These are phyloP conservation scores for Liparis tanakae DNA, from an alignment of 2,797 vertebrate species.

Conservation along the genomic window DNA sequence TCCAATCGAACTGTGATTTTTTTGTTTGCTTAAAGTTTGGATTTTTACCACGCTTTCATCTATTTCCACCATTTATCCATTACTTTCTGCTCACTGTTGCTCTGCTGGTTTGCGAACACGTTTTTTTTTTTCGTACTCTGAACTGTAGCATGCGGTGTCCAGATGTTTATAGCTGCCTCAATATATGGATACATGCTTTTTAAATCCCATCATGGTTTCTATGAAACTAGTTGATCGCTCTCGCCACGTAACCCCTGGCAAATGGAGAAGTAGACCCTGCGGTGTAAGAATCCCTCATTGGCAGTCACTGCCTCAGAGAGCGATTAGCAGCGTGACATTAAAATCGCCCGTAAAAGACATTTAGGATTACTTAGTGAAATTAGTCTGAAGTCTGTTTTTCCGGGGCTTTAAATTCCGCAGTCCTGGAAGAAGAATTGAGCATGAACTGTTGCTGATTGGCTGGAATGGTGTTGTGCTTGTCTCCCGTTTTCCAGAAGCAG, in stretches of 20 bases:
- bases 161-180: not conserved
- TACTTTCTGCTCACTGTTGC: not conserved
- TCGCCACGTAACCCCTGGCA: not conserved
- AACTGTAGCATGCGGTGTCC: not conserved
- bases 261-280: not conserved
- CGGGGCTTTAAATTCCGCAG: too few species aligned
- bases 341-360: conserved; percentile 15
- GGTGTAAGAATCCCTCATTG: conserved; percentile 4
- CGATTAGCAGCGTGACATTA: conserved; percentile 15
- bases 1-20: not conserved
- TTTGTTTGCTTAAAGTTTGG: not conserved
- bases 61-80: not conserved
- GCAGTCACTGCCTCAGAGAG: conserved; percentile 4
- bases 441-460: not conserved
- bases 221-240: not conserved
- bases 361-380: conserved; percentile 12
- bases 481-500: not conserved
- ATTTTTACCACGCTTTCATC: not conserved
- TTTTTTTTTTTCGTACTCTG: not conserved
- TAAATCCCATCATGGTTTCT: not conserved
- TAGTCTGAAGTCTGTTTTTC: not conserved
- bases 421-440: too few species aligned
- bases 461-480: not conserved
- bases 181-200: not conserved
- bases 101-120: not conserved